Base-by-base conservation (phyloP, 2,888 invertebrate genomes). In the Agrochola lota region DNA sequence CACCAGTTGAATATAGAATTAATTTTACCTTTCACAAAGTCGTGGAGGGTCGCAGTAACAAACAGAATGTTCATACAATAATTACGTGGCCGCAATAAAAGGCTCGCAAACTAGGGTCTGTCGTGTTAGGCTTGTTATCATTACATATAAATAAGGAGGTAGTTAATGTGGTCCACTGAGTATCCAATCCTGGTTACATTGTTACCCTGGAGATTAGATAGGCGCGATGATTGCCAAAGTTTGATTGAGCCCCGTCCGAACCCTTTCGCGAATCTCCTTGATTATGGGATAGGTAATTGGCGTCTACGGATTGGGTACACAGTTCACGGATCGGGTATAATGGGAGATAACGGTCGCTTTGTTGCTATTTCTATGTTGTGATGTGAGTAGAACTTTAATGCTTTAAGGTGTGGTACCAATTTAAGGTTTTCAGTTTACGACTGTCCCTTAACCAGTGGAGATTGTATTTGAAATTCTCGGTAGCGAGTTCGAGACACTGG, bases 211-310 rank as follows among this genome's bases (percentile, higher is more conserved):
- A 95, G 95, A 95, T 95, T 94, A 95, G 95, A 94, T 94, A 94
- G 94, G 93, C 94, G 94, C 94, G 94, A 95, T 96, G 95, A 96
- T 96, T 95, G 94, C 93, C 90, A 95, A 96, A 96, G 93, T 96
- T 96, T 96, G 96, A 96, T 95, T 96, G 95, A 95, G 94, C 92
- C 90, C 91, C 92, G 91, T 91, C 91, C 92, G 91, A 93, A 95
- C 94, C 95, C 95, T 95, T 95, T 94, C 92, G 91, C 91, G 93
- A 92, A 92, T 93, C 92, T 93, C 91, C 93, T 94, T 94, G 92
- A 95, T 95, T 95, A 94, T 92, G 89, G 91, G 91, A 90, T 92
- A 91, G 90, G 93, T 95, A 94, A 95, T 95, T 95, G 94, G 92
- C 90, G 86, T 89, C 90, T 90, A 90, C 88, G 91, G 92, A 92